A percentile compares a stretch with the other conserved stretches of the same genome.
These are phyloP conservation scores for Ranitomeya imitator DNA, from an alignment of 2,113 vertebrate genomes.

Conservation along the genomic window DNA sequence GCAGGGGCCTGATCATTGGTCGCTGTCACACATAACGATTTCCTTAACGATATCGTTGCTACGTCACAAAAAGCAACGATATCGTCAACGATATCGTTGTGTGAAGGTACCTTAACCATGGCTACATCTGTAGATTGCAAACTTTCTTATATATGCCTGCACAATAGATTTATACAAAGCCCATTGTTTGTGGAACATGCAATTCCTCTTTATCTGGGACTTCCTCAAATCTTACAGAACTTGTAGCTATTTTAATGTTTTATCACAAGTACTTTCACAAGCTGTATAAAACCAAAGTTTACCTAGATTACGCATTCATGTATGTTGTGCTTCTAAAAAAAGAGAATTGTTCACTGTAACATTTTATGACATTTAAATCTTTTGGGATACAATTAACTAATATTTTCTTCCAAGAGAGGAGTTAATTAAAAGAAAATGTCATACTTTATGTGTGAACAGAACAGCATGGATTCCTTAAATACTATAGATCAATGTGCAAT, in stretches of 20 bases:
- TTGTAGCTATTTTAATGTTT: neutral
- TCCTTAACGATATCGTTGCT: too few species aligned
- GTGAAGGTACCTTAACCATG: too few species aligned
- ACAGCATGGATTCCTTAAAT: slow-evolving; percentile 30
- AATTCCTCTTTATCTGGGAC: neutral
- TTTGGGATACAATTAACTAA: slow-evolving; percentile 51
- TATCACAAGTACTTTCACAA: neutral
- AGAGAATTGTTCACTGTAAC: slow-evolving; percentile 33
- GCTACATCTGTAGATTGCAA: too few species aligned
- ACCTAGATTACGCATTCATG: neutral
- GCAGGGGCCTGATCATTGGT: too few species aligned
- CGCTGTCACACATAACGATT: too few species aligned
- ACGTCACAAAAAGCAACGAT: too few species aligned
- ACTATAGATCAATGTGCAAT: slow-evolving; percentile 49
- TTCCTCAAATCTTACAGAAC: neutral
- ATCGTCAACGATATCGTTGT: too few species aligned
- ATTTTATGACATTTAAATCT: slow-evolving; percentile 57
- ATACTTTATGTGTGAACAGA: slow-evolving; percentile 40
- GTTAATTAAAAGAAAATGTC: slow-evolving; percentile 53
- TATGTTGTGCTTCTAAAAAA: slow-evolving; percentile 26
- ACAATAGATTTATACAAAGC: too few species aligned
- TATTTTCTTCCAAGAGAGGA: slow-evolving; percentile 50
- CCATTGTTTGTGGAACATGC: too few species aligned
- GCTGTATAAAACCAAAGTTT: slow-evolving; percentile 2
- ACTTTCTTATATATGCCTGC: too few species aligned